Base-by-base conservation (phyloP, 2,888 invertebrate species). In the Timema cristinae region DNA sequence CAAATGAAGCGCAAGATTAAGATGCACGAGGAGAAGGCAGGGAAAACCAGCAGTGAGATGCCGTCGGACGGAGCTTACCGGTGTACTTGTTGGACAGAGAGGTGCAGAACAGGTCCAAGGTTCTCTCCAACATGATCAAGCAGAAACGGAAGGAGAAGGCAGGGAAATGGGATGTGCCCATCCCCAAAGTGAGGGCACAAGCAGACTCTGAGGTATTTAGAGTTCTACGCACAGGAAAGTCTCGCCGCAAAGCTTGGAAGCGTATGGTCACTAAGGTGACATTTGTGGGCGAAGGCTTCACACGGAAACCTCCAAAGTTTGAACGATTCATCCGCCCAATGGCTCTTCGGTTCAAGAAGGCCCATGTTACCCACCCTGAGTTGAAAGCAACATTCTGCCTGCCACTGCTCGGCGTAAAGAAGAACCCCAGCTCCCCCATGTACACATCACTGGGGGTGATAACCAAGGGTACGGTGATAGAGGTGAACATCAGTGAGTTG, bases 121-220 rank as follows among this genome's bases (percentile, higher is more conserved):
- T 98, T 47, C 85, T 99, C 0, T 98, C 98, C 0, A 99, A 98
- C 81, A 98, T 98, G 94, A 97, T 99, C 75, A 99, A 99, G 84
- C 98, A 99, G 83, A 99, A 99, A 83, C 88, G 99, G 0, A 99
- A 99, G 83, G 99, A 99, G 81, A 99, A 99, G 80, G 98, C 97
- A 71, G 98, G 98, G 0, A 99, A 99, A 87, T 99, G 98, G 98
- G 97, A 98, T 79, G 99, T 99, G 0, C 99, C 99, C 0, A 92
- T 99, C 80, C 99, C 99, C 0, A 98, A 98, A 88, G 98, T 99
- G 0, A 88, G 92, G 79, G 97, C 97, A 0, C 95, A 98, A 78
- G 93, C 97, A 1, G 98, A 99, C 79, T 91, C 95, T 0, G 99
- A 99, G 84, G 98, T 98, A 0, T 97, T 99, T 81, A 95, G 91